Percentiles rank a stretch among this genome's conserved stretches.
phyloP scores from a whole-genome alignment of 2,888 invertebrate species.

The Chirona hameri region DNA sequence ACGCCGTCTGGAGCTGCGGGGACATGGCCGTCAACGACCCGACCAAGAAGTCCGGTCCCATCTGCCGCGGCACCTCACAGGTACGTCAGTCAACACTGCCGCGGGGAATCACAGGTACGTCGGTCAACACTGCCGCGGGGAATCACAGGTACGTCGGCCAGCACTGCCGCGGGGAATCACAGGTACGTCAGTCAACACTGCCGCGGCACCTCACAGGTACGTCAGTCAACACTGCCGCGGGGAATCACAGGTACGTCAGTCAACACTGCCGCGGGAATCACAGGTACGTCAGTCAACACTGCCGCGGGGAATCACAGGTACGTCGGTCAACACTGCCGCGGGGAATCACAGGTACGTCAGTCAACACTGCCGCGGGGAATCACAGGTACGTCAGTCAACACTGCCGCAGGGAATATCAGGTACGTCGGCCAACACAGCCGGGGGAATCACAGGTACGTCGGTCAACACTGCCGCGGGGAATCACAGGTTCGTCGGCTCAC shows the following conservation, averaged over 20 bases:
- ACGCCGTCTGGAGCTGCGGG: conserved; percentile 72
- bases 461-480: no score
- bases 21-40: conserved; percentile 68
- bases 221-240: neutral
- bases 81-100: conserved; percentile 32
- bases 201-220: conserved; percentile 50
- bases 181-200: no score
- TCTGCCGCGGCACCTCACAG: conserved; percentile 62
- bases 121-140: conserved; percentile 61
- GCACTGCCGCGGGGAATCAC: no score
- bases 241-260: conserved; percentile 42
- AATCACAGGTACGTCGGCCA: conserved; percentile 42
- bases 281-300: no score
- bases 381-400: no score
- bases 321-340: neutral
- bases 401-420: no score
- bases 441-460: no score
- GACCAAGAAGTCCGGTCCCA: conserved; percentile 50
- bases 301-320: no score
- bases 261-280: conserved; percentile 62
- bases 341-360: no score
- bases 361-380: neutral
- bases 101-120: no score
- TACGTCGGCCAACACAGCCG: no score
- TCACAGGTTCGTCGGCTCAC: neutral